A percentile compares a stretch with the other conserved stretches of the same genome.
phyloP scores from a whole-genome alignment of 2,888 invertebrate genomes.

The Napeogenes inachia region DNA sequence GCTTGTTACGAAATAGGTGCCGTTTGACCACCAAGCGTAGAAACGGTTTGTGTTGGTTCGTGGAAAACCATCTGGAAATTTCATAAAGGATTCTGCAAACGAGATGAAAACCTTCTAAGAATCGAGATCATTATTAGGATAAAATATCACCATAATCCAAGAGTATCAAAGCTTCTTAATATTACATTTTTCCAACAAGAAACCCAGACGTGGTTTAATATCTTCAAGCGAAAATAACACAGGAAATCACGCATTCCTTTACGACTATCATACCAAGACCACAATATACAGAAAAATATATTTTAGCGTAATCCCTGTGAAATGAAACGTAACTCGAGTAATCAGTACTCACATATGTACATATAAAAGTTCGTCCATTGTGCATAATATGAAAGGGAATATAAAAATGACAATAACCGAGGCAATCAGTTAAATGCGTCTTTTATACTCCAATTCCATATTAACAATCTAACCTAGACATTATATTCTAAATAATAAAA shows the following conservation, averaged over 20 bases:
- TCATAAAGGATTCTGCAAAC: no score
- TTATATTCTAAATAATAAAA: no score
- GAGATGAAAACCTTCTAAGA: no score
- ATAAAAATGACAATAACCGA: neutral
- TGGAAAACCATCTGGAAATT: neutral
- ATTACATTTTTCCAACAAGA: neutral
- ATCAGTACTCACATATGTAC: slow-evolving; percentile 10
- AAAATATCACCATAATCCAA: neutral
- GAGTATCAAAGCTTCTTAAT: neutral
- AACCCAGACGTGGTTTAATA: neutral
- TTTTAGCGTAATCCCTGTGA: slow-evolving; percentile 25
- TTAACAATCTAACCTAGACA: no score
- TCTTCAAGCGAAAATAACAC: neutral
- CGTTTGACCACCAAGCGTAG: neutral
- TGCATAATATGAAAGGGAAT: slow-evolving; percentile 4
- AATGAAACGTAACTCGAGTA: slow-evolving; percentile 22
- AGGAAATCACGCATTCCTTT: slow-evolving; percentile 9
- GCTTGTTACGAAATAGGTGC: slow-evolving; percentile 18
- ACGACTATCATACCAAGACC: slow-evolving; percentile 9
- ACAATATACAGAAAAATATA: slow-evolving; percentile 14
- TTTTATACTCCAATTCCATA: no score
- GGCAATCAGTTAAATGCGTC: no score
- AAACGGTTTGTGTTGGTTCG: neutral
- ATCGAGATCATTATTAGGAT: neutral
- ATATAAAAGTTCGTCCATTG: slow-evolving; percentile 6